Conservation (phyloP, 2,797 vertebrate species). For the Crocodylus rhombifer region DNA sequence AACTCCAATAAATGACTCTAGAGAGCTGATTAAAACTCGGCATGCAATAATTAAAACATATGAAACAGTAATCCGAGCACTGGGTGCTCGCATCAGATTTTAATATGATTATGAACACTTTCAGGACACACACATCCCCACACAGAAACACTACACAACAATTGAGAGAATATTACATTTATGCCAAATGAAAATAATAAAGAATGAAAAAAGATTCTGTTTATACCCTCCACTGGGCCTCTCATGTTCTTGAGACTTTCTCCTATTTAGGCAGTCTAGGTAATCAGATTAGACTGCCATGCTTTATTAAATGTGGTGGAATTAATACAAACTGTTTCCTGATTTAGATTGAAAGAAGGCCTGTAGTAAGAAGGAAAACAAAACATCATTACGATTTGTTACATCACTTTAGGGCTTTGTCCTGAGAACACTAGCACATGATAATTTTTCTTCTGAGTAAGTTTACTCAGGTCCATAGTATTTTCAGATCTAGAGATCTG, state of each 20-base stretch:
- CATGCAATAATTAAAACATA: not conserved
- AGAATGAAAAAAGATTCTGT: not conserved
- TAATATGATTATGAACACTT: fast-evolving
- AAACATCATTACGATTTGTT: not conserved
- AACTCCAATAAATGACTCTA: not conserved
- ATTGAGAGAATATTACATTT: not conserved
- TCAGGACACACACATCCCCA: not conserved
- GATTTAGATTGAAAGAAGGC: not conserved
- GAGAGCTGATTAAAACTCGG: not conserved
- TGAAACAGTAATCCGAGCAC: not conserved
- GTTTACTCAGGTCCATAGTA: not conserved
- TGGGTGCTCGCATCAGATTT: not conserved
- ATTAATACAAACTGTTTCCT: not conserved
- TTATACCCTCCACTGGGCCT: fast-evolving
- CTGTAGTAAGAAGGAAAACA: not conserved
- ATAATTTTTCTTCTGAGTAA: fast-evolving
- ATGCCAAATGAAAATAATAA: not conserved
- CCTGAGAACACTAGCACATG: fast-evolving
- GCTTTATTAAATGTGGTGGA: not conserved
- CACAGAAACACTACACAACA: not conserved
- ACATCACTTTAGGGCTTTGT: not conserved
- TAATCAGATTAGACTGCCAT: not conserved
- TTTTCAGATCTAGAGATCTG: not conserved
- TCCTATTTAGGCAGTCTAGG: not conserved
- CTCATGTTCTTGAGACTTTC: not conserved